A percentile compares a stretch with the other conserved stretches of the same genome.
These are phyloP conservation scores for Spheniscus humboldti DNA, from an alignment of 2,797 vertebrate genomes.

Conservation along the genomic window DNA sequence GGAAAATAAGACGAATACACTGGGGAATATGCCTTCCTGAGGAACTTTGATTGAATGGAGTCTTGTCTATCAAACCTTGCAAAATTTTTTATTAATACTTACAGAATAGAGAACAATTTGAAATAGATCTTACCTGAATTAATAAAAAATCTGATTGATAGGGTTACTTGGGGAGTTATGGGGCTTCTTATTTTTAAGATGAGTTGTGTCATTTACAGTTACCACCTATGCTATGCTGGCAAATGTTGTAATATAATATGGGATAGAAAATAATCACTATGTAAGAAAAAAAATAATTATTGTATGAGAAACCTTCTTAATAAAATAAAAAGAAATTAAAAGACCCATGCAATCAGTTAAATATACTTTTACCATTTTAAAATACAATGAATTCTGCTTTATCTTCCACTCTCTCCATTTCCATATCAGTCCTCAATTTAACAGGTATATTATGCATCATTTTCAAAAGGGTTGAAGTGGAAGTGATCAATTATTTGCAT, in stretches of 20 bases:
- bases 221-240: not conserved
- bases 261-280: not conserved
- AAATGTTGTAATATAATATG: not conserved
- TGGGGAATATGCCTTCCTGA: not conserved
- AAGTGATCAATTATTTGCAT: not conserved
- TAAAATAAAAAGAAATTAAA: not conserved
- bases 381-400: not conserved
- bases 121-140: not conserved
- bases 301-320: not conserved
- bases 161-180: not conserved
- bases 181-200: not conserved
- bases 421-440: not conserved
- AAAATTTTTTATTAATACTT: not conserved
- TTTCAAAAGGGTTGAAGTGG: not conserved
- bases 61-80: not conserved
- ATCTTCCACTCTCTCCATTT: not conserved
- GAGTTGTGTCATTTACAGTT: not conserved
- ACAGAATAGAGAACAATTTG: not conserved
- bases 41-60: not conserved
- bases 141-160: not conserved
- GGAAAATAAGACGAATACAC: not conserved
- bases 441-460: not conserved
- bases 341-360: not conserved
- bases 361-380: not conserved
- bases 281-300: not conserved